Evolutionary conservation across 2,888 invertebrate genomes (phyloP), one percentile per base, ranked within the genome.

Genomic region (Folsomia candida): DNA sequence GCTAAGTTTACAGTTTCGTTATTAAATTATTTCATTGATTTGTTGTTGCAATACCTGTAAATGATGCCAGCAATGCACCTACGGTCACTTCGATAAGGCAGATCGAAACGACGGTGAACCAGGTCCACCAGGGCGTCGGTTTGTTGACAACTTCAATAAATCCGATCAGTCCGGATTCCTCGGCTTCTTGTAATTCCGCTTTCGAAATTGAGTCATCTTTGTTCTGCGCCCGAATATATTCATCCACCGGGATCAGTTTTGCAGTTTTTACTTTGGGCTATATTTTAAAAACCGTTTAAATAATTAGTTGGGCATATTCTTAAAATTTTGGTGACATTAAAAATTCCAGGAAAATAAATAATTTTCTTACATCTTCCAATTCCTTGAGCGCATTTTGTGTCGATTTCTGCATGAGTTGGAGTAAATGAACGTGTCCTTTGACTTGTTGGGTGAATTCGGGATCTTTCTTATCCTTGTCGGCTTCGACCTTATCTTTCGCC

Each of bases 71-170:
- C 22, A 6, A 11, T n/a, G 47, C 63, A 87, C 77, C 83, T 86
- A 81, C 84, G 84, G 64, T 85, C 84, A 59, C 37, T 27, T 29
- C n/a, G 2, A 37, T n/a, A 18, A 63, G 4, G 24, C 63, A 22
- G 25, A 63, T 11, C 14, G 37, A 18, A 37, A 20, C 14, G 9
- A 63, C 20, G 3, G 20, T 27, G 3, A 37, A 22, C 1, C 11
- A 14, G 3, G 63, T 20, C 29, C 37, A 63, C 63, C 63, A 63
- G 1, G 63, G 63, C 2, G 37, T 20, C 1, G 63, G 63, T 22
- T n/a, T 28, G 9, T 37, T 2, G 1, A 9, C 22, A 2, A 63
- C 20, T 63, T 63, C 27, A 20, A 63, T 37, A 37, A 63, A 63
- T 2, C 37, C 63, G 4, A 37, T 3, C 6, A 37, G 14, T 1